Conservation (phyloP, 2,797 vertebrate genomes). For the Argentina silus region DNA sequence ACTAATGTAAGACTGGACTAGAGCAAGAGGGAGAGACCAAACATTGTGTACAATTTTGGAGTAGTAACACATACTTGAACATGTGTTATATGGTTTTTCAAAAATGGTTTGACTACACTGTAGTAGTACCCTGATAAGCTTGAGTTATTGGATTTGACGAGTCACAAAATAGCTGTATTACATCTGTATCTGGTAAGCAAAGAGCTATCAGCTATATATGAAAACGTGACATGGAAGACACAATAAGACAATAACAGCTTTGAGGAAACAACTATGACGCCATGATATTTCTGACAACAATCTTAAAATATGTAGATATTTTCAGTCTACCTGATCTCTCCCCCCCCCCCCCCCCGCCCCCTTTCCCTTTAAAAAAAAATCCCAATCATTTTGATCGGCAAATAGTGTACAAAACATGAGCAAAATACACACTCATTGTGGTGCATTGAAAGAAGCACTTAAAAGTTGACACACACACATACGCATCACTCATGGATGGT, state of each 20-base stretch:
- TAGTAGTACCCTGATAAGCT: background rate
- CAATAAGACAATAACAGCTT: background rate
- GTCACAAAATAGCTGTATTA: too few species aligned
- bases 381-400: conserved; percentile 46
- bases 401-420: conserved; percentile 44
- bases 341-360: background rate
- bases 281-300: conserved; percentile 11
- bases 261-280: background rate
- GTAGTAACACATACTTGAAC: background rate
- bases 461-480: conserved; percentile 28
- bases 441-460: conserved; percentile 53
- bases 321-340: background rate
- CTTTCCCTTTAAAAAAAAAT: conserved; percentile 18
- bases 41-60: conserved; percentile 4
- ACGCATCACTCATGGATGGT: background rate
- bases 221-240: background rate
- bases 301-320: background rate
- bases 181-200: too few species aligned
- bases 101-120: background rate
- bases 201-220: background rate
- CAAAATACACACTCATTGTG: conserved; percentile 25
- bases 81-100: background rate
- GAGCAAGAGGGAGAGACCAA: background rate
- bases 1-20: background rate
- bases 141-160: conserved; percentile 1